Conservation (phyloP, 1,140 invertebrate genomes). For the Eumeta japonica region DNA sequence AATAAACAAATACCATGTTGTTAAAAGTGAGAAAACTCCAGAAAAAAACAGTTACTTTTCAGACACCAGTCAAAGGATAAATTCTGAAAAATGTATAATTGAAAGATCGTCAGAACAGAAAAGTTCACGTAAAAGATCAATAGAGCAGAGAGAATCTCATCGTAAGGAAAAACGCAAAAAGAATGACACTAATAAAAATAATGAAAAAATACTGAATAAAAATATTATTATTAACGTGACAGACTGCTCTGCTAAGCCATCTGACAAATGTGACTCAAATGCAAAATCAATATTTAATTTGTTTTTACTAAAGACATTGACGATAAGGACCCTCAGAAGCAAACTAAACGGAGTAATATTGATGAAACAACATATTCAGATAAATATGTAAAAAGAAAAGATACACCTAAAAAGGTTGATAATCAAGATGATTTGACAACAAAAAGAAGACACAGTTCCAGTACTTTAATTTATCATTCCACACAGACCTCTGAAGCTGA, state of each 20-base stretch:
- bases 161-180: conserved; percentile 52
- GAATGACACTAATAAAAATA: conserved; percentile 23
- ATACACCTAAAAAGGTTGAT: conserved; percentile 19
- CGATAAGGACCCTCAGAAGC: conserved; percentile 17
- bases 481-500: background rate
- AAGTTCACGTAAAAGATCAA: conserved; percentile 33
- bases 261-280: conserved; percentile 18
- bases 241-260: conserved; percentile 15
- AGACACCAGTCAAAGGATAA: background rate
- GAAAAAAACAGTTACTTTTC: background rate
- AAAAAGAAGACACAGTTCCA: conserved; percentile 25
- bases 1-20: no score
- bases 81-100: background rate
- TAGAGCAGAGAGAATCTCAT: conserved; percentile 41
- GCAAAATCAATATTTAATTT: conserved; percentile 23
- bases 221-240: conserved; percentile 23
- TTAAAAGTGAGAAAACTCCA: no score
- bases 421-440: conserved; percentile 17
- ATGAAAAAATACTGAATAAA: conserved; percentile 22
- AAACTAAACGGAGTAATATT: conserved; percentile 17
- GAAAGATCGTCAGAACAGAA: no score
- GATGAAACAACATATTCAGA: conserved; percentile 31
- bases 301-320: conserved; percentile 24
- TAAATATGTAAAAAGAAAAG: conserved; percentile 44
- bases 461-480: conserved; percentile 9